Evolutionary conservation across 2,797 vertebrate genomes (phyloP), one percentile per base, ranked within the genome.

Genomic region (Poeciliopsis paucimaculata): DNA sequence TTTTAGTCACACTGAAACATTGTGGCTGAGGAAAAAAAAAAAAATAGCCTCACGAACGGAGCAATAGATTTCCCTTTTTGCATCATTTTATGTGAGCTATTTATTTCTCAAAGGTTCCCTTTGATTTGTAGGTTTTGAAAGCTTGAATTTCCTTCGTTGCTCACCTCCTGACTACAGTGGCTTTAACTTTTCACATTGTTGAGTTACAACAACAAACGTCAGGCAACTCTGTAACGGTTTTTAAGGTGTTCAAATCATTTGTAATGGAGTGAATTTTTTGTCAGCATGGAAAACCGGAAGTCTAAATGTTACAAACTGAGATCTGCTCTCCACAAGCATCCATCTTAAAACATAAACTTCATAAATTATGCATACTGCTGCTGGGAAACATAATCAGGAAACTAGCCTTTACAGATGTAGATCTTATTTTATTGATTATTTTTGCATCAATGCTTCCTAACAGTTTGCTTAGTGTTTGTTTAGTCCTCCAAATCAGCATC

Each of bases 1-100:
- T 76, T 71, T 81, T 64, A 78, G 81, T 84, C 41, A 76, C 73
- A 82, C 31, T 9, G 74, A 77, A 75, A 78, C 55, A 12, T 28
- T 82, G 75, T 76, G n/a, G 55, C 82, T 77, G 39, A 53, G 78
- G 66, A 46, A 60, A 7, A 62, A 62, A 41, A 70, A 49, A 64
- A 7, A 62, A 62, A 78, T 76, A 77, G 13, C 7, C 36, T 60
- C 73, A 55, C 66, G 28, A 62, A 62, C 31, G 82, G 66, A 88
- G 75, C 62, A 85, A 75, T 34, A 75, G 64, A 70, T 49, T 83
- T 75, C 36, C 31, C 68, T 31, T 31, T 46, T 86, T 23, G 45
- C 60, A 53, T 8, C 20, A 47, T 31, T 23, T 43, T 71, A n/a
- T 70, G 23, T 45, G 77, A 75, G 72, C 43, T 47, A 1, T 15